Base-by-base conservation (phyloP, 1,140 invertebrate genomes). In the Brachionus angularis region DNA sequence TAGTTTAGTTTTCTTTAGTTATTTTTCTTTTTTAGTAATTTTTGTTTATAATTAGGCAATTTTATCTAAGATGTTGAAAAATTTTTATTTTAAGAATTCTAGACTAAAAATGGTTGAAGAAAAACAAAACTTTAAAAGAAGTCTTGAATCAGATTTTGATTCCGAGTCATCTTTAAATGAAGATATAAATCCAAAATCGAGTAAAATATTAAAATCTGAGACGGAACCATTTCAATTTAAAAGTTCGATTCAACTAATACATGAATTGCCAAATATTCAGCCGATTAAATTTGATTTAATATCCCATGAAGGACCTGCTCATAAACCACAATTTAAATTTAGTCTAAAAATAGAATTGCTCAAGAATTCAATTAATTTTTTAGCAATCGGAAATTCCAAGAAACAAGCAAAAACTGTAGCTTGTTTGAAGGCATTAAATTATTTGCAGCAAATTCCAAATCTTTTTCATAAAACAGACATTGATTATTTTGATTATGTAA, bases 241-340 rank as follows among this genome's bases (percentile, higher is more conserved):
- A 36, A 67, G 29, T 47, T 46, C 42, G 29, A 36, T 67, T 46
- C 62, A 67, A 14, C 33, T 34, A 8, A 46, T 67, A 23, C 42
- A 67, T n/a, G 62, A 67, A 36, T 29, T 67, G 4, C 3, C 27
- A 4, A 18, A 29, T 21, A 67, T 67, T 67, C 62, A 67, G 42
- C 62, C 62, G 3, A 47, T 67, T 31, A 47, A 46, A 47, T 67
- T 47, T 21, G 62, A 67, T 2, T 12, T 67, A 16, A 36, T 47
- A 7, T 12, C 39, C 8, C 42, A 50, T 16, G 47, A 29, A 10
- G 62, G 62, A 8, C 62, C 33, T 14, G 62, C 62, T 3, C 62
- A 67, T 25, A 67, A 67, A 14, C 62, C 62, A 31, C 14, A 25
- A 31, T 67, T 67, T 47, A 50, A 23, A 12, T 67, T 47, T 50